Conservation (phyloP, 2,888 invertebrate species). For the Phalera bucephala region DNA sequence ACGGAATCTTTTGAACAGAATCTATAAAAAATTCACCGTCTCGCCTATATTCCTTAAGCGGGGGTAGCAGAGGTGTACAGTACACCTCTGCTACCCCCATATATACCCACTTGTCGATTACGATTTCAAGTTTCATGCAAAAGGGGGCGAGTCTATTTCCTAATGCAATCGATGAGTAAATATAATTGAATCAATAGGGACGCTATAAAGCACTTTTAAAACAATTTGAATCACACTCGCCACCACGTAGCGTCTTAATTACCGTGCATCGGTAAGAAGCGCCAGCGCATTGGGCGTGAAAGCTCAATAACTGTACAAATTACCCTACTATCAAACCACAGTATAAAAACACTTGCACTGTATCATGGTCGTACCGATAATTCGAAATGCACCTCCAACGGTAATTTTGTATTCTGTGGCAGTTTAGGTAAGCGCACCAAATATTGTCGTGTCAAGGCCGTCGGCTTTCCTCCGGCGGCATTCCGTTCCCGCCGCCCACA, state of each 20-base stretch:
- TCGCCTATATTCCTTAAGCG: too few relatives aligned
- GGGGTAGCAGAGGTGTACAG: too few relatives aligned
- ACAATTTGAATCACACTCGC: conserved; percentile 40
- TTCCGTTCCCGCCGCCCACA: conserved; percentile 78
- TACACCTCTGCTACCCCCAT: too few relatives aligned
- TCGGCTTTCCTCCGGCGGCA: conserved; percentile 78
- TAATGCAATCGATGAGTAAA: too few relatives aligned
- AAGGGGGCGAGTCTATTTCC: too few relatives aligned
- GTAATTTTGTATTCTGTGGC: conserved; percentile 44
- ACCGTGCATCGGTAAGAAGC: conserved; percentile 56
- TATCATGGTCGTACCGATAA: conserved; percentile 30
- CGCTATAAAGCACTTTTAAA: too few relatives aligned
- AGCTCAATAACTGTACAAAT: conserved; percentile 57
- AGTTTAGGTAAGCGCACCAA: conserved; percentile 66
- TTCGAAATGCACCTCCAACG: conserved; percentile 12
- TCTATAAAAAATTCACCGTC: too few relatives aligned
- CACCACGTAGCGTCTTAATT: conserved; percentile 57
- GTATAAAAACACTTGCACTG: conserved; percentile 26
- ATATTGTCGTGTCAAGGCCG: conserved; percentile 80
- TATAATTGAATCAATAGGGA: too few relatives aligned
- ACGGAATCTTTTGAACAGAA: too few relatives aligned
- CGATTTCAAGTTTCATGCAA: too few relatives aligned
- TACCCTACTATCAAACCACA: conserved; percentile 50
- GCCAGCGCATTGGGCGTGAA: conserved; percentile 67
- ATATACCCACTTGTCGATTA: too few relatives aligned